phyloP scores from a whole-genome alignment of 2,113 vertebrate genomes.

The Pelmatolapia mariae region DNA sequence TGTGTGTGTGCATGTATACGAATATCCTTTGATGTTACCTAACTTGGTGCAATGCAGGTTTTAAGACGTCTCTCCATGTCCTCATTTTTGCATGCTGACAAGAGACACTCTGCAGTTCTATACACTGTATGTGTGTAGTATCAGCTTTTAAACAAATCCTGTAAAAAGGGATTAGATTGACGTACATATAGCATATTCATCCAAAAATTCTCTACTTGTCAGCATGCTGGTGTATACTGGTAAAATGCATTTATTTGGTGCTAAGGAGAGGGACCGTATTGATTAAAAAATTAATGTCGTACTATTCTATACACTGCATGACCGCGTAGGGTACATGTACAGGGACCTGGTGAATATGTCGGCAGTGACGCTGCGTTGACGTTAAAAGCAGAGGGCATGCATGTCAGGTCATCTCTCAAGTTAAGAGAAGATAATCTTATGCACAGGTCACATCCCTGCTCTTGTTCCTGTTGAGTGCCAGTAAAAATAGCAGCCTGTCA shows the following conservation, averaged over 20 bases:
- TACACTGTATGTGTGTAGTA: background rate
- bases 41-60: constrained; percentile 58
- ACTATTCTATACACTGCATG: background rate
- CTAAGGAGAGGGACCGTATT: background rate
- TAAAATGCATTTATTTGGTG: background rate
- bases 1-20: background rate
- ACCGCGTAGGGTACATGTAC: background rate
- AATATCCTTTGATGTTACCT: constrained; percentile 47
- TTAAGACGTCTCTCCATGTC: constrained; percentile 6
- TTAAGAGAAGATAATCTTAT: background rate
- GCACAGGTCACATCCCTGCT: background rate
- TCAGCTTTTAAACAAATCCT: background rate
- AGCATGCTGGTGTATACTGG: background rate
- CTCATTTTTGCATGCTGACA: constrained; percentile 6
- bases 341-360: background rate
- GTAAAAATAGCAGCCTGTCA: constrained; percentile 22
- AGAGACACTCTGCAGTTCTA: background rate
- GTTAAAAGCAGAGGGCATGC: background rate
- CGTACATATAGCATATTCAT: background rate
- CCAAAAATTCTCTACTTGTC: background rate
- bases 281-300: background rate
- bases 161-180: background rate
- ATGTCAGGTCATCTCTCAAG: background rate
- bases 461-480: background rate
- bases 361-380: background rate